Conservation (phyloP, 2,113 vertebrate genomes). For the Ictidomys tridecemlineatus region DNA sequence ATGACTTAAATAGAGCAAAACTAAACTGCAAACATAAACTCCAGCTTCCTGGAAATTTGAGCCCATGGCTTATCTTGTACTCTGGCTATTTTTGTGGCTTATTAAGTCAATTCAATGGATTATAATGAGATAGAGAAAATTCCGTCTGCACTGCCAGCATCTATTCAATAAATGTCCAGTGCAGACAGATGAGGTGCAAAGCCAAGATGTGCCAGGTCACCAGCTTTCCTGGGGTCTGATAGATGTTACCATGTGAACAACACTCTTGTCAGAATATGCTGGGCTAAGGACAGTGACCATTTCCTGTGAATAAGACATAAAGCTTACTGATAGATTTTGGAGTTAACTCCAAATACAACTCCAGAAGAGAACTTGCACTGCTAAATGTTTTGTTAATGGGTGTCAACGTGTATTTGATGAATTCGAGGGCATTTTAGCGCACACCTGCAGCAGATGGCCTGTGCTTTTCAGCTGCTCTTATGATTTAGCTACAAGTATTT, state of each 20-base stretch:
- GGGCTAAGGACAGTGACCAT: neutral
- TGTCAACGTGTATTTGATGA: slow-evolving; percentile 43
- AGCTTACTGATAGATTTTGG: neutral
- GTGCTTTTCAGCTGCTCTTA: slow-evolving; percentile 69
- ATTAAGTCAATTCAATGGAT: slow-evolving; percentile 64
- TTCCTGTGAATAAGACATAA: slow-evolving; percentile 55
- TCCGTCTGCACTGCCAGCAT: neutral
- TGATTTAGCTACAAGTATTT: slow-evolving; percentile 75
- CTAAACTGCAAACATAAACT: neutral
- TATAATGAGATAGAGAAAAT: slow-evolving; percentile 66
- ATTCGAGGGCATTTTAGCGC: slow-evolving; percentile 54
- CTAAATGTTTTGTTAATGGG: slow-evolving; percentile 47
- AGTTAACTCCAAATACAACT: slow-evolving; percentile 52
- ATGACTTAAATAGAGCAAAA: neutral
- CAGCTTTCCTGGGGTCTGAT: neutral
- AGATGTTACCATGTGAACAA: slow-evolving; percentile 62
- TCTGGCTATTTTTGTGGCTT: slow-evolving; percentile 54
- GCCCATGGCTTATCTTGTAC: neutral
- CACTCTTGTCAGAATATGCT: slow-evolving; percentile 18
- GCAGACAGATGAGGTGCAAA: slow-evolving; percentile 26
- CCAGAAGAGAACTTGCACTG: neutral
- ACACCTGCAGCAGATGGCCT: slow-evolving; percentile 81
- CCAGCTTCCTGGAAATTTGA: slow-evolving; percentile 56
- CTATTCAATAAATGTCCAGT: slow-evolving; percentile 55
- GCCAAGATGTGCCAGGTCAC: slow-evolving; percentile 39